Conservation (phyloP, 2,888 invertebrate genomes). For the Trichogramma dendrolimi region DNA sequence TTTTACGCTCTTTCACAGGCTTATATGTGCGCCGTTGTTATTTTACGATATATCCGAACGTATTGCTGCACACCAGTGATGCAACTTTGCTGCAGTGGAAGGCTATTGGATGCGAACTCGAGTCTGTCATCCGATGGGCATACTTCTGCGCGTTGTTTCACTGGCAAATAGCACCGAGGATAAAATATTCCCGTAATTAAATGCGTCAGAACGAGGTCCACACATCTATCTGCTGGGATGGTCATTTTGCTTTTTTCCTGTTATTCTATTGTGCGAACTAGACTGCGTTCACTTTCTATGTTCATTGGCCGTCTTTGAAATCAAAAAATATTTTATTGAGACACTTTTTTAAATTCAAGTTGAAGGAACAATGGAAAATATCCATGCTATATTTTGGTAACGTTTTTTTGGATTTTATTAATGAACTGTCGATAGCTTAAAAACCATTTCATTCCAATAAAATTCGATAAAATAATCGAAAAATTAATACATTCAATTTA, state of each 20-base stretch:
- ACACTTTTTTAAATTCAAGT: too few species aligned
- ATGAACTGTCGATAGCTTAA: too few species aligned
- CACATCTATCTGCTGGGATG: slow-evolving; percentile 41
- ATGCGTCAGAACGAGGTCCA: slow-evolving; percentile 38
- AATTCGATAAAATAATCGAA: too few species aligned
- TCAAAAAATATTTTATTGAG: too few species aligned
- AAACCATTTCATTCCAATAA: too few species aligned
- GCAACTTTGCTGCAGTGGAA: slow-evolving; percentile 11
- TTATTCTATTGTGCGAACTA: too few species aligned
- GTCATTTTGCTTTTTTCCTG: slow-evolving; percentile 17
- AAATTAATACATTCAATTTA: too few species aligned
- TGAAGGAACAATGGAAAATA: too few species aligned
- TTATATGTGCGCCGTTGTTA: not conserved
- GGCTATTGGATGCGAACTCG: slow-evolving; percentile 1
- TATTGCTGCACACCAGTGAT: slow-evolving; percentile 7
- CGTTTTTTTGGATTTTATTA: too few species aligned
- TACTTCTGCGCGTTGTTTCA: slow-evolving; percentile 29
- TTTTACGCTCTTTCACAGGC: not conserved
- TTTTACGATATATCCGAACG: slow-evolving; percentile 5
- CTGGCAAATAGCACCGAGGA: slow-evolving; percentile 45
- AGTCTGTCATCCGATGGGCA: slow-evolving; percentile 21
- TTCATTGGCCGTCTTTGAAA: too few species aligned
- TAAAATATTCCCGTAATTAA: slow-evolving; percentile 52
- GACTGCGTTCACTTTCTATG: too few species aligned
- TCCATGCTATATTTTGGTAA: too few species aligned